Conservation (phyloP, 2,797 vertebrate genomes). For the Takifugu ocellatus region DNA sequence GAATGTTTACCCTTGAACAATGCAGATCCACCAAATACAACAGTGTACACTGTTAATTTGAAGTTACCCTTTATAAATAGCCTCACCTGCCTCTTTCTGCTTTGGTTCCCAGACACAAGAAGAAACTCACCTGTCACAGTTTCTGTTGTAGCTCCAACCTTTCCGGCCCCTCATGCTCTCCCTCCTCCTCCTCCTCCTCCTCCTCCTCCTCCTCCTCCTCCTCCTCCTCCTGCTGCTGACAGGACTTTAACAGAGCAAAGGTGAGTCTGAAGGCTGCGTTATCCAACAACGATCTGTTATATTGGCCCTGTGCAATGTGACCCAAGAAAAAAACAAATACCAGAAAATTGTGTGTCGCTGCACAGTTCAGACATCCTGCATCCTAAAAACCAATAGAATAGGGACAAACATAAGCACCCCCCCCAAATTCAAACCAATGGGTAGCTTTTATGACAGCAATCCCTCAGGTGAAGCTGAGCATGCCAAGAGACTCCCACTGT, state of each 20-base stretch:
- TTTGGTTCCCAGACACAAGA: slow-evolving; percentile 43
- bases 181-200: slow-evolving; percentile 48
- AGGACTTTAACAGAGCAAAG: slow-evolving; percentile 90
- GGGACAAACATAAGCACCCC: too few relatives aligned
- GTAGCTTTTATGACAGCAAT: too few relatives aligned
- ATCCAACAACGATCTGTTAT: slow-evolving; percentile 79
- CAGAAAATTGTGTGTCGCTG: too few relatives aligned
- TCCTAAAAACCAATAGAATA: too few relatives aligned
- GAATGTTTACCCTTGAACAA: neutral
- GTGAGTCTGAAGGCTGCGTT: slow-evolving; percentile 90
- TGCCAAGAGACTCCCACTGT: too few relatives aligned
- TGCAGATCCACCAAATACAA: too few relatives aligned
- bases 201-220: slow-evolving; percentile 25
- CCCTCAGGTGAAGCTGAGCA: too few relatives aligned
- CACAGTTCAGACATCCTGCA: too few relatives aligned
- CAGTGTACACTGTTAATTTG: too few relatives aligned
- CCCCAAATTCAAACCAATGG: too few relatives aligned
- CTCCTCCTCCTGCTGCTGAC: slow-evolving; percentile 30
- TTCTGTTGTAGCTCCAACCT: slow-evolving; percentile 60
- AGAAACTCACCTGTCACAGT: slow-evolving; percentile 46
- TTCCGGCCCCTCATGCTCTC: slow-evolving; percentile 47
- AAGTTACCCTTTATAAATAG: neutral
- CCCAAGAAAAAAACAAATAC: neutral
- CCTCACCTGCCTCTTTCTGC: slow-evolving; percentile 68
- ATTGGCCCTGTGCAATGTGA: slow-evolving; percentile 4